Conservation (phyloP, 37 sponge, comb jelly and placozoan species). For the Beroe forskalii region DNA sequence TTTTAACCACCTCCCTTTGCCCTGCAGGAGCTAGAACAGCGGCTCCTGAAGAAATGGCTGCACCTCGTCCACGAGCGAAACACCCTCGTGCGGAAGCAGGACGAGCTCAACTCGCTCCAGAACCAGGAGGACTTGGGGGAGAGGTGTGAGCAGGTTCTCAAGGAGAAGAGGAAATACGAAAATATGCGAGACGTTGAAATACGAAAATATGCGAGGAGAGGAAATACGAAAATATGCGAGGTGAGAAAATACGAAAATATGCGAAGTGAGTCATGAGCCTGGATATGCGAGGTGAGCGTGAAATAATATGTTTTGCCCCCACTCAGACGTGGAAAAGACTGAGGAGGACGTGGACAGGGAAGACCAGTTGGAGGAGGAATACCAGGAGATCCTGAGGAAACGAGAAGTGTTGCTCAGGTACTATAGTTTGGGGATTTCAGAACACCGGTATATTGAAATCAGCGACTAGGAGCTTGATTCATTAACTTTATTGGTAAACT, state of each 20-base stretch:
- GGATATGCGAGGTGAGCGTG: no score
- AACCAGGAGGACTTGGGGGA: constrained; percentile 50
- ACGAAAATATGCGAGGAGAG: no score
- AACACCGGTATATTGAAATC: no score
- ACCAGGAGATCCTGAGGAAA: constrained; percentile 16
- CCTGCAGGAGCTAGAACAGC: constrained; percentile 29
- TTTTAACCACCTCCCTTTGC: neutral
- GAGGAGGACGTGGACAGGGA: constrained; percentile 1
- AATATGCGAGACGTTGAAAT: no score
- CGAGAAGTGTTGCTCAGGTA: constrained; percentile 7
- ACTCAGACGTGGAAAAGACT: constrained; percentile 9
- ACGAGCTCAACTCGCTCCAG: constrained; percentile 20
- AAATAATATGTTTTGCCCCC: neutral
- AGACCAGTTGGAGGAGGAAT: constrained; percentile 52
- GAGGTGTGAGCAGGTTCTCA: constrained; percentile 1
- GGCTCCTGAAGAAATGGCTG: constrained; percentile 3
- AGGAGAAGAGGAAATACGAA: constrained; percentile 26
- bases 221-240: constrained; percentile 52
- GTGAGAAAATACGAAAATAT: no score
- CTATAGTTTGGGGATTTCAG: no score
- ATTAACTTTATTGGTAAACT: no score
- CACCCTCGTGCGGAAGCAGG: constrained; percentile 45
- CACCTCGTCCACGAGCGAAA: constrained; percentile 48
- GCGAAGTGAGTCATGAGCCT: constrained; percentile 7
- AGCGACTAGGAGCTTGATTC: no score